phyloP scores from a whole-genome alignment of 2,797 vertebrate genomes.

The Alectoris magna region DNA sequence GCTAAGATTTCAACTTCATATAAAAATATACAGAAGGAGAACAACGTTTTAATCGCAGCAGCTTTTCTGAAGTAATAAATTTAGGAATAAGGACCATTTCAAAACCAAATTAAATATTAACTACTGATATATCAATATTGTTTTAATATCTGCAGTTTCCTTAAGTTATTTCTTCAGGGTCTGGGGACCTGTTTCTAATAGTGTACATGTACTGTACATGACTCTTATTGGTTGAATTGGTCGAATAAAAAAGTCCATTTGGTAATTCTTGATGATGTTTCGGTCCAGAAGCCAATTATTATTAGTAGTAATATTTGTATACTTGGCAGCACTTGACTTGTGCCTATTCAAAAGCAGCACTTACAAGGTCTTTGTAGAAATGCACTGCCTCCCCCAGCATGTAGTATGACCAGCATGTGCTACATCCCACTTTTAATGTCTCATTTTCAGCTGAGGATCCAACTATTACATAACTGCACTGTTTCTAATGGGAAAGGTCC shows the following conservation, averaged over 20 bases:
- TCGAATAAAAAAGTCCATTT: neutral
- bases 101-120: neutral
- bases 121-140: neutral
- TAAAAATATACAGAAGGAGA: neutral
- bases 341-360: neutral
- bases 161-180: neutral
- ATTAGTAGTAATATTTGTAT: neutral
- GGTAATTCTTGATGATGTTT: neutral
- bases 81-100: neutral
- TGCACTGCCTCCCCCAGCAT: neutral
- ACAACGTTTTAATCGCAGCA: neutral
- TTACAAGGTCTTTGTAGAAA: neutral
- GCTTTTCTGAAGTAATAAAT: neutral
- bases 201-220: too few species aligned
- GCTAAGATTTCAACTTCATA: neutral
- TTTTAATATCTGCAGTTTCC: neutral
- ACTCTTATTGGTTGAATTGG: neutral
- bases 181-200: neutral
- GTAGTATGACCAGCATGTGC: neutral
- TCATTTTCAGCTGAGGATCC: neutral
- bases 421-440: neutral
- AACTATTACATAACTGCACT: neutral
- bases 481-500: neutral
- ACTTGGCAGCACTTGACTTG: neutral
- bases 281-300: neutral